These are phyloP conservation scores for Zoanthus sansibaricus DNA, from an alignment of 92 coral and sea anemone genomes.

Conservation along the genomic window DNA sequence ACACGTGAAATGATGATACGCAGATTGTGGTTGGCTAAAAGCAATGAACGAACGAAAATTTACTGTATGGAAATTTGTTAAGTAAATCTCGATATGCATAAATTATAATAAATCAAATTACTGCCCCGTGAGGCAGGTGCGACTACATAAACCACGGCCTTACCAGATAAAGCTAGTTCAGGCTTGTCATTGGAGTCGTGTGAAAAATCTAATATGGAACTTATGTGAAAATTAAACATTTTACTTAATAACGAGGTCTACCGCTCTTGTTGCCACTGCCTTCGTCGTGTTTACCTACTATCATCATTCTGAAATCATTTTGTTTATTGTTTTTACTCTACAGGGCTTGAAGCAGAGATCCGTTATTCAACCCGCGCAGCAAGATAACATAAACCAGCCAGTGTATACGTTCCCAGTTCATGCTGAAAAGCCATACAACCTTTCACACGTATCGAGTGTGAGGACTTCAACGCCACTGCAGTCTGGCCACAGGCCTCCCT, in stretches of 20 bases:
- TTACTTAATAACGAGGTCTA: not conserved
- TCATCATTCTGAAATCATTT: not conserved
- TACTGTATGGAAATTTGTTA: no score
- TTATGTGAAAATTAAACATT: no score
- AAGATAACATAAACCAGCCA: not conserved
- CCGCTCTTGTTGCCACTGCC: not conserved
- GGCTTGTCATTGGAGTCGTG: no score
- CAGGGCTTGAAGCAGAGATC: conserved; percentile 29
- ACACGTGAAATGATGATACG: no score
- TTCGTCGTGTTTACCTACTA: not conserved
- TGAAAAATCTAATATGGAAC: no score
- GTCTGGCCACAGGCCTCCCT: conserved; percentile 42
- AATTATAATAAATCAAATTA: no score
- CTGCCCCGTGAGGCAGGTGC: no score
- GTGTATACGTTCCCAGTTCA: not conserved
- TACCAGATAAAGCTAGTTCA: no score
- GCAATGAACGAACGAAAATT: no score
- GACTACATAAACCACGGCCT: no score
- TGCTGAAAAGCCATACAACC: not conserved
- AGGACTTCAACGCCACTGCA: not conserved
- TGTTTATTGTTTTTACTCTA: not conserved
- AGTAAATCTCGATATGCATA: no score
- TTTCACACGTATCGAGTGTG: not conserved
- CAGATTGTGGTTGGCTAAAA: no score
- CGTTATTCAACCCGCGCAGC: conserved; percentile 28